Percentiles rank a stretch among this genome's conserved stretches.
phyloP scores from a whole-genome alignment of 2,888 invertebrate genomes.

The Prionchulus punctatus region DNA sequence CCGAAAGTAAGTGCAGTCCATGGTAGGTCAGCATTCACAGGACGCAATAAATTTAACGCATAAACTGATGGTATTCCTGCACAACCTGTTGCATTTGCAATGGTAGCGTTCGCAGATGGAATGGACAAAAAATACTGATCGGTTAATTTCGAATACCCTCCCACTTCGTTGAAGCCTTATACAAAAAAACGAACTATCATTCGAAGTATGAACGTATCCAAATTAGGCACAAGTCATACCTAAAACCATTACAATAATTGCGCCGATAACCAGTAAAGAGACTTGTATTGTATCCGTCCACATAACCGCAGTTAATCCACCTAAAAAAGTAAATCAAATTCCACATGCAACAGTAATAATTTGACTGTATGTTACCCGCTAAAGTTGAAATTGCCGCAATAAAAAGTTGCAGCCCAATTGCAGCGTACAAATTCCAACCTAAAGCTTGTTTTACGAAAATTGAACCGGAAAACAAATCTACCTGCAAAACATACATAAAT shows the following conservation, averaged over 20 bases:
- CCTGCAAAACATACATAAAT: constrained; percentile 26
- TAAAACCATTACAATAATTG: constrained; percentile 30
- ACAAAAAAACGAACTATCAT: not conserved
- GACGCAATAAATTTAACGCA: constrained; percentile 33
- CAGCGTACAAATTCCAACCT: constrained; percentile 38
- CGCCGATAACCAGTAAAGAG: constrained; percentile 41
- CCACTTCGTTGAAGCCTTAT: constrained; percentile 36
- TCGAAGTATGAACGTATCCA: too few species aligned
- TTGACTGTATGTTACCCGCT: constrained; percentile 27
- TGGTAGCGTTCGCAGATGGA: constrained; percentile 18
- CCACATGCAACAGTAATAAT: too few species aligned
- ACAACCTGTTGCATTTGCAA: not conserved
- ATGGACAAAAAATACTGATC: constrained; percentile 34
- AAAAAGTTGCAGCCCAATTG: constrained; percentile 38
- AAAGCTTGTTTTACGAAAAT: constrained; percentile 40
- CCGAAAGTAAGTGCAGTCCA: constrained; percentile 34
- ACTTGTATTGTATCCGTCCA: constrained; percentile 44
- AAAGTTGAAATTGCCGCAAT: constrained; percentile 42
- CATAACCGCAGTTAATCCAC: constrained; percentile 42
- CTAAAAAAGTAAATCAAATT: constrained; percentile 27
- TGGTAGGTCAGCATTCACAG: constrained; percentile 28
- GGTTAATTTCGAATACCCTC: constrained; percentile 34
- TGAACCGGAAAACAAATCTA: constrained; percentile 42
- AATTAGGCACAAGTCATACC: constrained; percentile 21
- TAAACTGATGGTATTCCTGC: constrained; percentile 31